Evolutionary conservation across 2,113 vertebrate genomes (phyloP).

Genomic region (Terrapene triunguis): DNA sequence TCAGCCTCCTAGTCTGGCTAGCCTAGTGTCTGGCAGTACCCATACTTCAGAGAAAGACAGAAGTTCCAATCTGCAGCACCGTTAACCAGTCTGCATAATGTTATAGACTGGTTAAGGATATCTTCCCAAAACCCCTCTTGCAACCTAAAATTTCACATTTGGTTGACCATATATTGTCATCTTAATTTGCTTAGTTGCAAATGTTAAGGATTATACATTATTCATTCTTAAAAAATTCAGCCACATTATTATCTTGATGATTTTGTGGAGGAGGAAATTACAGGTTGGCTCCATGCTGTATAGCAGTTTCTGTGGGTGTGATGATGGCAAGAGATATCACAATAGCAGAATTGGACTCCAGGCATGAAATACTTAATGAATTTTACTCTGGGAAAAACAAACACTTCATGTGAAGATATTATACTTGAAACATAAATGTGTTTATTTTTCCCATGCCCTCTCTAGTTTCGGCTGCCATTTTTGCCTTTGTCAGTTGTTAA

Average conservation of each 20-base stretch:
- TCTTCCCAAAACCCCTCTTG: neutral
- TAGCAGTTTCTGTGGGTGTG: neutral
- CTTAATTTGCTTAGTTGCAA: neutral
- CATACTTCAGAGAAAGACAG: neutral
- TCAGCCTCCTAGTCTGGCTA: neutral
- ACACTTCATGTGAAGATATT: neutral
- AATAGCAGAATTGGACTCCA: neutral
- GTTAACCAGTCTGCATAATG: neutral
- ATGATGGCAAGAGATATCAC: neutral
- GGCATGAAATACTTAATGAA: neutral
- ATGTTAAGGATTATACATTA: neutral
- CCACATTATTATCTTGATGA: neutral
- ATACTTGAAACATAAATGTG: neutral
- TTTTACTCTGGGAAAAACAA: neutral
- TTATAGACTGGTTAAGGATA: neutral
- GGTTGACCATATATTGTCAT: neutral
- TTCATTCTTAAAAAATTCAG: neutral
- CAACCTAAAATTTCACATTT: neutral
- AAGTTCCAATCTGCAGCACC: neutral
- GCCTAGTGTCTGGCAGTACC: neutral
- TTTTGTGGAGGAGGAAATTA: neutral
- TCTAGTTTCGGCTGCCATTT: neutral
- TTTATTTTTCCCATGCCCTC: fast-evolving
- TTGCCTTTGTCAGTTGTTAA: neutral
- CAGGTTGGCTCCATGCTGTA: neutral